Percentiles rank a stretch among this genome's conserved stretches.
These are phyloP conservation scores for Brachynemurus nebulosus DNA, from an alignment of 2,888 invertebrate genomes.

Conservation along the genomic window DNA sequence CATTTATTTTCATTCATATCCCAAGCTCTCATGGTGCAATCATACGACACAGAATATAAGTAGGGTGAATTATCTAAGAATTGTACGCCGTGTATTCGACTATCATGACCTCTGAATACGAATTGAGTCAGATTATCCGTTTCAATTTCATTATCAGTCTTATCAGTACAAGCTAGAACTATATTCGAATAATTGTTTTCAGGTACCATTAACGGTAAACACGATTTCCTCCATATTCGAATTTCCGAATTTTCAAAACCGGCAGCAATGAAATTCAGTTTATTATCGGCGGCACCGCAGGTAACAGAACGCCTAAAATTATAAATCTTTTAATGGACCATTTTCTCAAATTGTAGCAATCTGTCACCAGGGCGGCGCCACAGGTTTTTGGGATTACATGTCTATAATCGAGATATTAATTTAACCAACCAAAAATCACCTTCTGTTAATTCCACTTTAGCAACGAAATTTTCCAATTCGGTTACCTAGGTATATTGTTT, in stretches of 20 bases:
- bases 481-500: no score
- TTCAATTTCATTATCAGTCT: neutral
- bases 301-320: slow-evolving; percentile 1
- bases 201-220: neutral
- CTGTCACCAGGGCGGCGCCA: no score
- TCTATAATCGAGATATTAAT: no score
- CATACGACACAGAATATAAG: slow-evolving; percentile 33
- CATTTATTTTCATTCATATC: slow-evolving; percentile 25
- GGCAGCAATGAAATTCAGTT: slow-evolving; percentile 27
- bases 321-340: no score
- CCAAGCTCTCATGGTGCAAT: slow-evolving; percentile 35
- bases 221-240: slow-evolving; percentile 41
- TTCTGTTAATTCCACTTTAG: no score
- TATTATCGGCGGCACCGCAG: neutral
- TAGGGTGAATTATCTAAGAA: slow-evolving; percentile 22
- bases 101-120: slow-evolving; percentile 30
- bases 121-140: neutral
- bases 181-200: neutral
- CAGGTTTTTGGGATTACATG: no score
- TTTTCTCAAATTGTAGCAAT: no score
- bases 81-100: slow-evolving; percentile 31
- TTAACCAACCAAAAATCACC: no score
- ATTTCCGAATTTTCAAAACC: slow-evolving; percentile 58
- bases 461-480: no score
- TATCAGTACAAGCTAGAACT: slow-evolving; percentile 2